Conservation (phyloP, 2,888 invertebrate genomes). For the Drosophila pegasa region DNA sequence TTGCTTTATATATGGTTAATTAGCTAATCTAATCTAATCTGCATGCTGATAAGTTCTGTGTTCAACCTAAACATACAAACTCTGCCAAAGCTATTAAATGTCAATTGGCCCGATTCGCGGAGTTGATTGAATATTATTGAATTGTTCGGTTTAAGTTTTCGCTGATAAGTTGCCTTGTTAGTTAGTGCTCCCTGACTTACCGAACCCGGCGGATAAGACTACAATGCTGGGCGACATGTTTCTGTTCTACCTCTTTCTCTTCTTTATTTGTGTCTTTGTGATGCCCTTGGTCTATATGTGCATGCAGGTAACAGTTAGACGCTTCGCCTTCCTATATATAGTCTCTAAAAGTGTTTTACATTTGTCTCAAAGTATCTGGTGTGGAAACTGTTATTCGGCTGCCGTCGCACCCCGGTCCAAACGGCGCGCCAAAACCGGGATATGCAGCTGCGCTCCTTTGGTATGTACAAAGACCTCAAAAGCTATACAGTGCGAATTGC, state of each 20-base stretch:
- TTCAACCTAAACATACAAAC: not conserved
- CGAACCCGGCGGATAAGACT: slow-evolving; percentile 27
- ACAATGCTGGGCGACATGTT: slow-evolving; percentile 51
- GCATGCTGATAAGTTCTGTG: slow-evolving; percentile 21
- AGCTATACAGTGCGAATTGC: slow-evolving; percentile 13
- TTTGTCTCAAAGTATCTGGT: slow-evolving; percentile 54
- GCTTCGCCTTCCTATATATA: not conserved
- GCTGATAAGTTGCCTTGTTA: slow-evolving; percentile 24
- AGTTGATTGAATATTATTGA: slow-evolving; percentile 7
- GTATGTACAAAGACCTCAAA: slow-evolving; percentile 30
- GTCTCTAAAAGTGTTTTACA: not conserved
- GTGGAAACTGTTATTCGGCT: slow-evolving; percentile 54
- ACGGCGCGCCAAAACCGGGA: slow-evolving; percentile 8
- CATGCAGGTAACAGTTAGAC: slow-evolving; percentile 55
- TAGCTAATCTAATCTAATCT: slow-evolving; percentile 31
- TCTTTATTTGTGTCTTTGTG: slow-evolving; percentile 57
- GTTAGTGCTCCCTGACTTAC: slow-evolving; percentile 23
- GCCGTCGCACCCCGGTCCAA: slow-evolving; percentile 33
- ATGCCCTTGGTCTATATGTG: slow-evolving; percentile 65
- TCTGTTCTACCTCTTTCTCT: slow-evolving; percentile 42
- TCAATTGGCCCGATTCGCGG: not conserved
- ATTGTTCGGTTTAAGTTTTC: not conserved
- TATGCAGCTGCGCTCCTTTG: slow-evolving; percentile 21
- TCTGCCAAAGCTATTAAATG: slow-evolving; percentile 2
- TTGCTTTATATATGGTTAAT: not conserved